Conservation (phyloP, 2,113 vertebrate species). For the Tachysurus vachellii region DNA sequence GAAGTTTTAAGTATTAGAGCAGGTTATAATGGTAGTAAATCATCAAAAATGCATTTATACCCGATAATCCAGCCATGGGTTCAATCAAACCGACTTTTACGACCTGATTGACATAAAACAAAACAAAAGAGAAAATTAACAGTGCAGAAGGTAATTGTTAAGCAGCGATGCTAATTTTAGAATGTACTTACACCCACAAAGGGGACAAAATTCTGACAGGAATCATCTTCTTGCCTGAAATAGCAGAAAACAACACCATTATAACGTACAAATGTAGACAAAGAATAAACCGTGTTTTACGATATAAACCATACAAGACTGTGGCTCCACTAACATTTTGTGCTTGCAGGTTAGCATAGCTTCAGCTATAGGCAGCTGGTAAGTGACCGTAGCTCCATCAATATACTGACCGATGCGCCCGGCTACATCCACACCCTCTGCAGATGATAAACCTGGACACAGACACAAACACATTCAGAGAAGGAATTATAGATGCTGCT, state of each 20-base stretch:
- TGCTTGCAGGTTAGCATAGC: constrained; percentile 82
- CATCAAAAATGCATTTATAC: constrained; percentile 53
- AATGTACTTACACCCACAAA: constrained; percentile 77
- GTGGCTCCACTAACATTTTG: constrained; percentile 68
- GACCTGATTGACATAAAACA: constrained; percentile 63
- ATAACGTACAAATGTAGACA: neutral
- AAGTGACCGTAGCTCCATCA: constrained; percentile 66
- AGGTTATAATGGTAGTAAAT: neutral
- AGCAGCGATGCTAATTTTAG: neutral
- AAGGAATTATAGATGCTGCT: neutral
- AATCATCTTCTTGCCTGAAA: constrained; percentile 79
- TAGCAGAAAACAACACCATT: constrained; percentile 43
- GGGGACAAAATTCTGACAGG: constrained; percentile 81
- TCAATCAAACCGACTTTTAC: constrained; percentile 81
- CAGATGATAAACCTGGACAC: constrained; percentile 29
- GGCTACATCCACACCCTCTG: constrained; percentile 74
- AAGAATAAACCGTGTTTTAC: neutral
- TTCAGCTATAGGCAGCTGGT: constrained; percentile 78
- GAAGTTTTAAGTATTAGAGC: neutral
- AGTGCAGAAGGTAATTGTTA: neutral
- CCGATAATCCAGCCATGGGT: constrained; percentile 69
- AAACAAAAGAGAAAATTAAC: neutral
- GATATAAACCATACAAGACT: neutral
- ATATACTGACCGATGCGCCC: constrained; percentile 76
- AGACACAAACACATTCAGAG: neutral